Base-by-base conservation (phyloP, 2,888 invertebrate genomes). In the Acleris holmiana region DNA sequence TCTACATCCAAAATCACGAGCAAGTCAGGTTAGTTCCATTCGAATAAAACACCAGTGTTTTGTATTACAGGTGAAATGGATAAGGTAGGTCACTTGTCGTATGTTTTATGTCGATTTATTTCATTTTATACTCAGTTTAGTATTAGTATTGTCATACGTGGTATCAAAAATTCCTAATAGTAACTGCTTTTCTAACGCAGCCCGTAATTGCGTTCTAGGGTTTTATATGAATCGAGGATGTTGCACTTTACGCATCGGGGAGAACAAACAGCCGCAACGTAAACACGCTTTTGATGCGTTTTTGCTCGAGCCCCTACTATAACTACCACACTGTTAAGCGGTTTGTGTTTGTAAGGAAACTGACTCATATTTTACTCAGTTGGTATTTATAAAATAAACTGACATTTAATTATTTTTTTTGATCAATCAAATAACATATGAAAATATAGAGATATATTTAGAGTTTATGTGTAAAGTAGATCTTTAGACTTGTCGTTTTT, bases 1-100 rank as follows among this genome's bases (percentile, higher is more conserved):
- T 98, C 87, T 98, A 98, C 92, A 98, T 98, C 78, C 97, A 98
- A 86, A 96, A 96, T 81, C 97, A 98, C 83, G 97, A 98, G 86
- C 97, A 97, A 91, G 98, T 98, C 85, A 97, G 97, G 97, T 97
- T 83, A 93, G 94, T 82, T 49, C 4, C 35, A 35, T 4, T 35
- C 13, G 35, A 35, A 35, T 35, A 13, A 13, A 35, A 35, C 6
- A 4, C 35, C 13, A 25, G 2, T 35, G 35, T 35, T 35, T 10
- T 4, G 35, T 35, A 13, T 35, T 10, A 35, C 35, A 4, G 35
- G 35, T 35, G 13, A 13, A 35, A 35, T 35, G 10, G 10, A 13
- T 13, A 8, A 13, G 35, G 35, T 13, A 35, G 13, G 35, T 35
- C 35, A 35, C 35, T 13, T 35, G 35, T 13, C 35, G 13, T 13